These are phyloP conservation scores for Cephalopachus bancanus DNA, from an alignment of 2,797 vertebrate genomes.

Conservation along the genomic window DNA sequence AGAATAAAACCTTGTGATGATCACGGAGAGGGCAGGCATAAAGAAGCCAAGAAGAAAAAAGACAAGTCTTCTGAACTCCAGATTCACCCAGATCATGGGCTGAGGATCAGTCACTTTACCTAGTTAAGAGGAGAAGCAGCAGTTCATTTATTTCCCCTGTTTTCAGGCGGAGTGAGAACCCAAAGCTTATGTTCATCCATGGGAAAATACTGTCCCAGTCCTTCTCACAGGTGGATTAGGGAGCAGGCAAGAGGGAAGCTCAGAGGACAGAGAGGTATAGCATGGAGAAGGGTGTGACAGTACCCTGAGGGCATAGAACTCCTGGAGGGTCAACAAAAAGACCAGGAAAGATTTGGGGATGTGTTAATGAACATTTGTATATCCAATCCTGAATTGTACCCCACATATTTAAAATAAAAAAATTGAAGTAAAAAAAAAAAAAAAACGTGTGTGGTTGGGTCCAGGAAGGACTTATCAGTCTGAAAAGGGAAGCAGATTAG, in stretches of 20 bases:
- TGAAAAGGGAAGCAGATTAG: not conserved
- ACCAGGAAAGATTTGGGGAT: not conserved
- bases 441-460: not conserved
- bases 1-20: not conserved
- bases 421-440: too few relatives aligned
- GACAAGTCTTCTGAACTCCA: not conserved
- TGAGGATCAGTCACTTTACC: not conserved
- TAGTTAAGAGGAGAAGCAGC: not conserved
- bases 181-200: not conserved
- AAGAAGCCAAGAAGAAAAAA: not conserved
- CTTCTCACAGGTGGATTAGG: not conserved
- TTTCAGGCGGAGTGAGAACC: not conserved
- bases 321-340: not conserved
- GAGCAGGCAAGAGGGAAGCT: not conserved
- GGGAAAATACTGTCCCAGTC: not conserved
- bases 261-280: not conserved
- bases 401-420: too few relatives aligned
- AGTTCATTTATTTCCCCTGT: not conserved
- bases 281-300: too few relatives aligned
- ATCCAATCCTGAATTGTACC: too few relatives aligned
- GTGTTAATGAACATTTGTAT: too few relatives aligned
- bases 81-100: not conserved
- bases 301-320: too few relatives aligned
- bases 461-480: not conserved
- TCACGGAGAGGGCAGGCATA: not conserved